Base-by-base conservation (phyloP, 2,797 vertebrate genomes). In the Lagorchestes hirsutus region DNA sequence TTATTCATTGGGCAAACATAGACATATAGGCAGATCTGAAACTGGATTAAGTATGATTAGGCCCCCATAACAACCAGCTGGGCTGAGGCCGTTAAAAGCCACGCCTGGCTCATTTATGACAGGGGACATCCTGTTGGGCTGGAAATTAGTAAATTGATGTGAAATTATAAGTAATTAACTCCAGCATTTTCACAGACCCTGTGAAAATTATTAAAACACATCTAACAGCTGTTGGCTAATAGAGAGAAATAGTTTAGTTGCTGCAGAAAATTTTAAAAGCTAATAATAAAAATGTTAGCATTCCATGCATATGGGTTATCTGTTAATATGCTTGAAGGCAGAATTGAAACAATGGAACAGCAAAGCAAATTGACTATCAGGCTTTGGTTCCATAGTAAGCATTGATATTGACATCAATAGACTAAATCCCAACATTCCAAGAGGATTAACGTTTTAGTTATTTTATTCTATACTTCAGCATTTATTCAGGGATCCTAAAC, bases 111-210 rank as follows among this genome's bases (percentile, higher is more conserved):
- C 10, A 92, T 97, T 96, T 97, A 57, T 93, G 57, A 93, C 54
- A 96, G 90, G 5, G 55, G 96, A 91, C 13, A 57, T 97, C 95
- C 94, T 97, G 74, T 98, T 97, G 91, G 94, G 92, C 82, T 98
- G 90, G 90, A 98, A 98, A 98, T 98, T 92, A 97, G 96, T 97
- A 98, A 98, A 98, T 74, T 96, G 97, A 98, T 97, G 92, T 31
- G 0, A 98, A 98, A 98, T 98, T 98, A 97, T 93, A 98, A 98
- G 93, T 96, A 98, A 98, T 98, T 98, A 98, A 92, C 93, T 58
- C 58, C 92, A 96, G 91, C 46, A 96, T 91, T 98, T 98, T 96
- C 97, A 95, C 28, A 97, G 97, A 97, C 93, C 90, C 96, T 95
- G 54, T 95, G 94, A 97, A 98, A 98, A 96, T 97, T 94, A 94